Evolutionary conservation across 1,140 invertebrate genomes (phyloP).

Genomic region (Eumeta japonica): DNA sequence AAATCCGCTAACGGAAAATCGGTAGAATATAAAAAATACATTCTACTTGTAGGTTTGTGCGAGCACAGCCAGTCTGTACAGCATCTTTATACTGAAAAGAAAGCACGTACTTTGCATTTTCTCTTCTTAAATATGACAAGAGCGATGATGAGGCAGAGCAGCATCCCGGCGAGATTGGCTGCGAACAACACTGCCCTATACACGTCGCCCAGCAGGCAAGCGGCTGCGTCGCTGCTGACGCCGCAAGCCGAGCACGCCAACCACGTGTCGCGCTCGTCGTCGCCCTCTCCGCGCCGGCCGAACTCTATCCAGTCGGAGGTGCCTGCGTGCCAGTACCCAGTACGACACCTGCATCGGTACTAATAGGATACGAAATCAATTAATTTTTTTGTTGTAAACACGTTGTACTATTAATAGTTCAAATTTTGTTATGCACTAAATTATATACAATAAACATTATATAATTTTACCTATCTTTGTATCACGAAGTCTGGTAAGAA

Average conservation of each 20-base stretch:
- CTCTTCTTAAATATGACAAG: conserved; percentile 72
- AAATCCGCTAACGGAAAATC: too few species aligned
- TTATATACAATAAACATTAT: too few species aligned
- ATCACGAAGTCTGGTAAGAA: too few species aligned
- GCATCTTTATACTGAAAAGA: not conserved
- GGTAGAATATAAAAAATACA: too few species aligned
- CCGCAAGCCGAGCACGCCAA: conserved; percentile 34
- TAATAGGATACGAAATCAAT: conserved; percentile 9
- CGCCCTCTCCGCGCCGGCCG: conserved; percentile 10
- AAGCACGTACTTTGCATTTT: conserved; percentile 71
- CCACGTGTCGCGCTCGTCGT: conserved; percentile 18
- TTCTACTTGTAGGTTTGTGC: not conserved
- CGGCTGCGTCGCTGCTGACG: conserved; percentile 25
- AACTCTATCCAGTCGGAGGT: conserved; percentile 29
- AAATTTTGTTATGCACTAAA: too few species aligned
- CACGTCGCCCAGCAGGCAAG: conserved; percentile 53
- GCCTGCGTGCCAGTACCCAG: conserved; percentile 28
- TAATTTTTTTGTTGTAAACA: not conserved
- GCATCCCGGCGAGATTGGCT: conserved; percentile 71
- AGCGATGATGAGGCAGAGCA: conserved; percentile 68
- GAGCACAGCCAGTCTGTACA: not conserved
- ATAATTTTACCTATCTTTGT: too few species aligned
- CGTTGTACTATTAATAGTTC: too few species aligned
- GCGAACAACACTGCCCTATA: conserved; percentile 67
- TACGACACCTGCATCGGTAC: conserved; percentile 41